phyloP scores from a whole-genome alignment of 2,888 invertebrate species.

The Ormyrus nitidulus region DNA sequence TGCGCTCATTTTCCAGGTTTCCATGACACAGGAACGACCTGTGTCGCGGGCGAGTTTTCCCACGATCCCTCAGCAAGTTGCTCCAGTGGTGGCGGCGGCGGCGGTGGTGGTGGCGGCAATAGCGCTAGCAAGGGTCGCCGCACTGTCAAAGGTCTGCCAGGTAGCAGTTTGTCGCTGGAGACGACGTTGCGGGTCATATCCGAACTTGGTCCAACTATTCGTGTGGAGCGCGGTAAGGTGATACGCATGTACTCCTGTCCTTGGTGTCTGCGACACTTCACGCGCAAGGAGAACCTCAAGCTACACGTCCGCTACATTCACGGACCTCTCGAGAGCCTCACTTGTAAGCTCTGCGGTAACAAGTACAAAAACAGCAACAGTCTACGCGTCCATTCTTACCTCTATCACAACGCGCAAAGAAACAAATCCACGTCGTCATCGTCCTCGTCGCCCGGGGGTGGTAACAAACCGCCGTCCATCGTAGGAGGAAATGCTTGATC shows the following conservation, averaged over 20 bases:
- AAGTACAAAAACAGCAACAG: constrained; percentile 74
- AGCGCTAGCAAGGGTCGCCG: constrained; percentile 63
- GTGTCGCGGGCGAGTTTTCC: constrained; percentile 30
- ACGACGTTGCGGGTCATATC: constrained; percentile 72
- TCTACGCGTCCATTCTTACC: constrained; percentile 73
- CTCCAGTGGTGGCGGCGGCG: constrained; percentile 14
- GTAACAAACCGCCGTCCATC: constrained; percentile 38
- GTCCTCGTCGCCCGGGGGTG: constrained; percentile 14
- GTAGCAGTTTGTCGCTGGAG: constrained; percentile 70
- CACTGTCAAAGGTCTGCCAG: constrained; percentile 70
- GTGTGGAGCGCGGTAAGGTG: constrained; percentile 72
- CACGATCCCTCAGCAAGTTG: constrained; percentile 48
- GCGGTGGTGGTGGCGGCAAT: constrained; percentile 4
- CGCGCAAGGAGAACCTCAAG: constrained; percentile 79
- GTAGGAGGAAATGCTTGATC: constrained; percentile 55
- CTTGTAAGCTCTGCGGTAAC: constrained; percentile 84
- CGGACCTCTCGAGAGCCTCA: constrained; percentile 81
- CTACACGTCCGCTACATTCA: constrained; percentile 85
- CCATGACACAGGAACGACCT: constrained; percentile 50
- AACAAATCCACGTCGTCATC: constrained; percentile 62
- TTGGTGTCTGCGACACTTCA: constrained; percentile 73
- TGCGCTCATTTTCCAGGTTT: constrained; percentile 40
- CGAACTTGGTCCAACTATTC: constrained; percentile 71
- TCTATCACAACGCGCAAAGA: constrained; percentile 72
- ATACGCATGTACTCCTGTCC: constrained; percentile 74